Percentiles rank a stretch among this genome's conserved stretches.
phyloP scores from a whole-genome alignment of 2,797 vertebrate species.

The Coluber constrictor region DNA sequence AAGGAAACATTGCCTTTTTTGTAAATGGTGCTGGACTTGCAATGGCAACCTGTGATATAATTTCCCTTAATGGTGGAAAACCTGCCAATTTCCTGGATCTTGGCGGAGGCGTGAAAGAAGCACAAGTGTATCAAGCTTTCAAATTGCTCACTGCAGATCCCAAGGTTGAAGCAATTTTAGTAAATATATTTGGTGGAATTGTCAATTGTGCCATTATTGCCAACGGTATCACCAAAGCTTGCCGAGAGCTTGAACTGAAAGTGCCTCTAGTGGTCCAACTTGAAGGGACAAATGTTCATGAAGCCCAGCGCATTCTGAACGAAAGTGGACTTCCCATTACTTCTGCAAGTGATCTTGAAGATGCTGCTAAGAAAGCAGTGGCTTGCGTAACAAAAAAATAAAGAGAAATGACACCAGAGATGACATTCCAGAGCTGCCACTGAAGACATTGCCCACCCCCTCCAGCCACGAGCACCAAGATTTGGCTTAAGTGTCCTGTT shows the following conservation, averaged over 20 bases:
- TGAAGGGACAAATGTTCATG: conserved; percentile 90
- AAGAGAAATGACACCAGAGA: neutral
- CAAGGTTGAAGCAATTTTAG: conserved; percentile 74
- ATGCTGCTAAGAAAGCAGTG: conserved; percentile 94
- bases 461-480: neutral
- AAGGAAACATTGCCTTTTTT: conserved; percentile 98
- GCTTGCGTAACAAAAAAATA: conserved; percentile 84
- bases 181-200: too few relatives aligned
- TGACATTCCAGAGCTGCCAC: conserved; percentile 13
- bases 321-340: conserved; percentile 93
- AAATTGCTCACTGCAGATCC: conserved; percentile 94
- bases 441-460: neutral
- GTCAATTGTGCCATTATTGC: too few relatives aligned
- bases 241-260: too few relatives aligned
- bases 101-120: conserved; percentile 93
- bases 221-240: too few relatives aligned
- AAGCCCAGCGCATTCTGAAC: conserved; percentile 87
- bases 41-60: conserved; percentile 99
- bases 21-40: conserved; percentile 97
- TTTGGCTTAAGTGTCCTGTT: neutral
- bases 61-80: conserved; percentile 92
- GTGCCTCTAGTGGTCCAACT: too few relatives aligned
- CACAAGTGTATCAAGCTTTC: conserved; percentile 96
- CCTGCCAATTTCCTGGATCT: conserved; percentile 98
- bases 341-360: conserved; percentile 86